Evolutionary conservation across 2,113 vertebrate genomes (phyloP), one percentile per base, ranked within the genome.

Genomic region (Mormyrus lacerda): DNA sequence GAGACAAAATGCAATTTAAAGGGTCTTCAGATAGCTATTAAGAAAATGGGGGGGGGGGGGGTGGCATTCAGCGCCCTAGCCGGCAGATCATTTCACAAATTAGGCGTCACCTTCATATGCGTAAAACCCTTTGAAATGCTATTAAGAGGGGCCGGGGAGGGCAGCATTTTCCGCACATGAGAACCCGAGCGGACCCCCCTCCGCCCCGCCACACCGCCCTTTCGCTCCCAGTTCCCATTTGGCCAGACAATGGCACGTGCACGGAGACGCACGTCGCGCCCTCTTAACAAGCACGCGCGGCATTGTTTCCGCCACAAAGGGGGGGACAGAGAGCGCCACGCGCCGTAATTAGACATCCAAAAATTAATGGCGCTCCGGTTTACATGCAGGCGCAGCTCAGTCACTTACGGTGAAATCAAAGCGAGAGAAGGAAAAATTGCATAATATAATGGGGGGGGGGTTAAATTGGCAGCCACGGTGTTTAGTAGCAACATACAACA

Each of bases 11-110:
- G 50, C 88, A 21, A 90, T 88, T 90, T 91, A 89, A 89, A 90
- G 89, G 86, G 90, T 82, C 91, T 91, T 91, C 93, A 91, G 85
- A 89, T 61, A 87, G 90, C 91, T 92, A 93, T 94, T 91, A 94
- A 91, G 89, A 84, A 93, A 92, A 93, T 93, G 11, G 87, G 89
- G 90, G 87, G 90, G 92, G 94, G 93, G 93, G 89, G 92, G 94
- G 93, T 93, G 89, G 90, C 88, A 91, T 90, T 95, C 93, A 92
- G 90, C 91, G 92, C 93, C 84, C 91, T 92, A 94, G 94, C 44
- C 92, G 87, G 91, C 85, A 93, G 89, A 93, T 91, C n/a, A 92
- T 93, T 92, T 93, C 58, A 93, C 55, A 93, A 94, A 91, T 92
- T 92, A 94, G 91, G 89, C 89, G 92, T 92, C 93, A 91, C 93